Conservation (phyloP, 2,113 vertebrate genomes). For the Xerus inauris region DNA sequence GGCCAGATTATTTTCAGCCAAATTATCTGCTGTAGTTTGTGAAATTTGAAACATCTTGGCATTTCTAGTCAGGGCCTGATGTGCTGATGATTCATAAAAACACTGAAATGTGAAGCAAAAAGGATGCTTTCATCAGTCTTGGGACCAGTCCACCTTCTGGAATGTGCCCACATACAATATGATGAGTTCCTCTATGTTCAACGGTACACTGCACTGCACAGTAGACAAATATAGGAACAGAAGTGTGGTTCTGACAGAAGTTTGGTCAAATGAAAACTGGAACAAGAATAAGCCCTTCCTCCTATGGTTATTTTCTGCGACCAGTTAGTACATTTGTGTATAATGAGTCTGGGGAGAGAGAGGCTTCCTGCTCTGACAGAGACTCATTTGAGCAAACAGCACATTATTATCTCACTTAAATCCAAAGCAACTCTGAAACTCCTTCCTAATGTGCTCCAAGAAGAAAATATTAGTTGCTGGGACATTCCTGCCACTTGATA, state of each 20-base stretch:
- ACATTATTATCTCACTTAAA: not conserved
- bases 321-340: not conserved
- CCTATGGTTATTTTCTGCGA: not conserved
- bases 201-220: not conserved
- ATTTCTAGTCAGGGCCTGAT: not conserved
- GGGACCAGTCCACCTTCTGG: not conserved
- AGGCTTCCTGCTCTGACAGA: not conserved
- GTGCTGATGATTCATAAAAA: not conserved
- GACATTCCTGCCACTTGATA: not conserved
- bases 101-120: not conserved
- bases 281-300: not conserved
- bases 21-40: slow-evolving; percentile 27
- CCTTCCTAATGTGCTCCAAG: not conserved
- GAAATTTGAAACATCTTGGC: not conserved
- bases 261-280: not conserved
- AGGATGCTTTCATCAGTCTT: not conserved
- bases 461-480: not conserved
- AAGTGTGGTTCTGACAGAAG: not conserved
- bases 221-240: not conserved
- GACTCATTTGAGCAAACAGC: not conserved
- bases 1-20: not conserved
- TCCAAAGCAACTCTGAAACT: not conserved
- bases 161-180: not conserved
- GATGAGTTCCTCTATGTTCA: not conserved
- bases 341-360: not conserved